Evolutionary conservation across 2,113 vertebrate species (phyloP).

Genomic region (Arizona elegans): DNA sequence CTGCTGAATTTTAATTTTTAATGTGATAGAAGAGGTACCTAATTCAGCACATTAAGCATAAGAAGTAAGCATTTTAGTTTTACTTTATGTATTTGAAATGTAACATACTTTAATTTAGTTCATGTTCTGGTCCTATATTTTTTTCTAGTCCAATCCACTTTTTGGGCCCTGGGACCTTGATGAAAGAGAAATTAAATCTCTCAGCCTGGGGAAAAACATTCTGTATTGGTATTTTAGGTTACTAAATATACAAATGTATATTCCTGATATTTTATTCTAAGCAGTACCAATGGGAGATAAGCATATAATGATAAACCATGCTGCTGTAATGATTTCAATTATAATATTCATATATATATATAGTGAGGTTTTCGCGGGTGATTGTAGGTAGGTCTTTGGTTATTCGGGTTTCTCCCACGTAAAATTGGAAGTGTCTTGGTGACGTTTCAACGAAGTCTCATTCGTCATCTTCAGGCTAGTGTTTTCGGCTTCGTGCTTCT

Average conservation of each 20-base stretch:
- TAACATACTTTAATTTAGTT: neutral
- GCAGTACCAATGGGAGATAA: neutral
- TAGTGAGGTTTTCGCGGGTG: no score
- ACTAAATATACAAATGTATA: neutral
- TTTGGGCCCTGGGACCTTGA: neutral
- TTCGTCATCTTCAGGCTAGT: no score
- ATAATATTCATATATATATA: neutral
- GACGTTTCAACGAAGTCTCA: no score
- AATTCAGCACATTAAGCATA: neutral
- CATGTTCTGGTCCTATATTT: neutral
- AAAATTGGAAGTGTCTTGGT: no score
- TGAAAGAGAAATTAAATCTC: neutral
- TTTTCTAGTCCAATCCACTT: neutral
- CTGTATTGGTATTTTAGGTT: neutral
- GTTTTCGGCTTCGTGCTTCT: no score
- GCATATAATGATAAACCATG: neutral
- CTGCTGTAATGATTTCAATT: neutral
- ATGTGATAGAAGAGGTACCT: neutral
- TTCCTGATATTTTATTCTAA: neutral
- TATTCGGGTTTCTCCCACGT: no score
- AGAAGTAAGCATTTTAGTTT: neutral
- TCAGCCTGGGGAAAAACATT: neutral
- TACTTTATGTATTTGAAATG: neutral
- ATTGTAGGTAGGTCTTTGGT: no score
- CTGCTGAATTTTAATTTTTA: neutral